phyloP scores from a whole-genome alignment of 2,888 invertebrate species.

The Dione vanillae region DNA sequence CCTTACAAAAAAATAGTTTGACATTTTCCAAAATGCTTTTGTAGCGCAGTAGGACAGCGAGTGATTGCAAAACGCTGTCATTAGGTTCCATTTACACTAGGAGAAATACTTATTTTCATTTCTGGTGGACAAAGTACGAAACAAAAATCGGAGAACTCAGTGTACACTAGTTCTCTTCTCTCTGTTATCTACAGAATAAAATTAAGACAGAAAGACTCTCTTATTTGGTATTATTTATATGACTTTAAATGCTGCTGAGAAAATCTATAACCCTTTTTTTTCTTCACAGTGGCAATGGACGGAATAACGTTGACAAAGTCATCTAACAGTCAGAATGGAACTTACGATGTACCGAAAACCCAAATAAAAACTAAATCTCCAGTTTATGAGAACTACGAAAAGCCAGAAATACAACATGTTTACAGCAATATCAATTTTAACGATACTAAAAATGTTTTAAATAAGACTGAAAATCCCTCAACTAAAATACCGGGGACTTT shows the following conservation, averaged over 20 bases:
- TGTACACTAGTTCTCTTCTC: too few species aligned
- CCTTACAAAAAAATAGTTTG: too few species aligned
- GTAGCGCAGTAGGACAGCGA: too few species aligned
- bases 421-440: slow-evolving; percentile 71
- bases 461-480: slow-evolving; percentile 71
- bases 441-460: slow-evolving; percentile 57
- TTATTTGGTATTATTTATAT: background rate
- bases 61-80: too few species aligned
- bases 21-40: too few species aligned
- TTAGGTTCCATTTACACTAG: too few species aligned
- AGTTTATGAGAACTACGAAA: slow-evolving; percentile 73
- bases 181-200: too few species aligned
- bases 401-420: slow-evolving; percentile 59
- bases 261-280: slow-evolving; percentile 30
- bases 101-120: too few species aligned
- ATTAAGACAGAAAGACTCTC: too few species aligned
- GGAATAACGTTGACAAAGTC: slow-evolving; percentile 70
- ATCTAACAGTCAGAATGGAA: slow-evolving; percentile 57
- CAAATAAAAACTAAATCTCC: slow-evolving; percentile 59
- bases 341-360: slow-evolving; percentile 62
- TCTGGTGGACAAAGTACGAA: too few species aligned
- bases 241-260: background rate
- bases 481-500: slow-evolving; percentile 61
- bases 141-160: too few species aligned
- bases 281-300: slow-evolving; percentile 74